These are phyloP conservation scores for Heliocidaris tuberculata DNA, from an alignment of 35 echinoderm and acorn worm species.

Conservation along the genomic window DNA sequence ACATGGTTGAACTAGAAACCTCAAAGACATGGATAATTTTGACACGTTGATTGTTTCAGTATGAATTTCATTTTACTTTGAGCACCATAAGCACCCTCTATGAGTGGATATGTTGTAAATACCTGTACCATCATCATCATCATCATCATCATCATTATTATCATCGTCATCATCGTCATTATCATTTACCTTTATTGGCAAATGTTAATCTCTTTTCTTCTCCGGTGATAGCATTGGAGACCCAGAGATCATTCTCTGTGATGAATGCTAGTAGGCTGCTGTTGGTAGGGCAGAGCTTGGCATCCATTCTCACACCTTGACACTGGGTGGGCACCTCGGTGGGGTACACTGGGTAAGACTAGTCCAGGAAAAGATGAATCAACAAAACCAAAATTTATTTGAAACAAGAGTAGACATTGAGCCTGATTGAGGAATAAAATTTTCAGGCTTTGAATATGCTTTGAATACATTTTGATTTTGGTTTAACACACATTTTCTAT, in stretches of 20 bases:
- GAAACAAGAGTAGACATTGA: neutral
- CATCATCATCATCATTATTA: too few species aligned
- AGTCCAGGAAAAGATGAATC: neutral
- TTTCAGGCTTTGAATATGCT: too few species aligned
- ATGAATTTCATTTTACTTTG: too few species aligned
- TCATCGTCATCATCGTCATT: too few species aligned
- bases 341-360: slow-evolving; percentile 92
- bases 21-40: too few species aligned
- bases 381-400: neutral
- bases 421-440: neutral
- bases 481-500: too few species aligned
- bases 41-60: too few species aligned
- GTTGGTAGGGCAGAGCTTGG: slow-evolving; percentile 88
- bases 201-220: slow-evolving; percentile 90
- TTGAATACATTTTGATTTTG: too few species aligned
- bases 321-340: slow-evolving; percentile 73
- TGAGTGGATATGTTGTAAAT: too few species aligned
- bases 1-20: too few species aligned
- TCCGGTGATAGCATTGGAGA: slow-evolving; percentile 62
- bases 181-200: slow-evolving; percentile 73
- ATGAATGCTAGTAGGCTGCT: slow-evolving; percentile 88
- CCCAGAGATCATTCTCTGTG: slow-evolving; percentile 88
- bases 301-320: slow-evolving; percentile 83
- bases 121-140: too few species aligned
- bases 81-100: too few species aligned